Evolutionary conservation across 30 jellyfish, hydroid and myxozoan species (phyloP).

Genomic region (Calvadosia cruxmelitensis): DNA sequence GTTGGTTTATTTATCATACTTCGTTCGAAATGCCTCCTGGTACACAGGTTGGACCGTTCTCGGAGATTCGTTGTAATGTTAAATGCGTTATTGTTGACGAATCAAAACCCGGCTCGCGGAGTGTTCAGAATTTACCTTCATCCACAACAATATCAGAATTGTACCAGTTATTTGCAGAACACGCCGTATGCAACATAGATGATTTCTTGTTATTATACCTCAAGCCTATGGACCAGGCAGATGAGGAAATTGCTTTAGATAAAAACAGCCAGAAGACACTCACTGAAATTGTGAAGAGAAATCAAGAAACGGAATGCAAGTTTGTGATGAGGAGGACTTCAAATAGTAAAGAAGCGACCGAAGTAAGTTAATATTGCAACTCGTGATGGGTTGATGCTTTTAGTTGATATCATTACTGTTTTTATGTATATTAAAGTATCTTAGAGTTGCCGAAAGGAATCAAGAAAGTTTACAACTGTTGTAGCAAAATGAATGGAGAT

Average conservation of each 20-base stretch:
- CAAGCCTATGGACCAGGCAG: conserved; percentile 31
- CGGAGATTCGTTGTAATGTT: neutral
- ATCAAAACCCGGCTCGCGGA: neutral
- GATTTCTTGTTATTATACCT: conserved; percentile 24
- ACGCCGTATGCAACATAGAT: conserved; percentile 8
- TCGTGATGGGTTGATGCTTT: too few species aligned
- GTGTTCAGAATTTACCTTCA: conserved; percentile 4
- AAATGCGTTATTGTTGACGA: neutral
- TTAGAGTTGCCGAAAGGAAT: too few species aligned
- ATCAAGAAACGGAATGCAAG: conserved; percentile 6
- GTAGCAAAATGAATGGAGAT: too few species aligned
- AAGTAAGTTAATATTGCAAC: too few species aligned
- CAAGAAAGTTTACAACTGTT: too few species aligned
- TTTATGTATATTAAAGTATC: too few species aligned
- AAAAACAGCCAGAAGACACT: conserved; percentile 18
- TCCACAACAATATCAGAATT: conserved; percentile 27
- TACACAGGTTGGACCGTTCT: neutral
- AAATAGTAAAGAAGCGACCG: conserved; percentile 21
- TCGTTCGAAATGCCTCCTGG: conserved; percentile 1
- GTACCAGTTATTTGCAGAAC: conserved; percentile 34
- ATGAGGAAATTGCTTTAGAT: conserved; percentile 27
- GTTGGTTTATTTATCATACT: too few species aligned
- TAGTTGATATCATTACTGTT: too few species aligned
- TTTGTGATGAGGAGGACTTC: conserved; percentile 12
- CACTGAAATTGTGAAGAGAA: conserved; percentile 21